A percentile compares a stretch with the other conserved stretches of the same genome.
Evolutionary conservation across 2,113 vertebrate genomes (phyloP).

Genomic region (Callocephalon fimbriatum): DNA sequence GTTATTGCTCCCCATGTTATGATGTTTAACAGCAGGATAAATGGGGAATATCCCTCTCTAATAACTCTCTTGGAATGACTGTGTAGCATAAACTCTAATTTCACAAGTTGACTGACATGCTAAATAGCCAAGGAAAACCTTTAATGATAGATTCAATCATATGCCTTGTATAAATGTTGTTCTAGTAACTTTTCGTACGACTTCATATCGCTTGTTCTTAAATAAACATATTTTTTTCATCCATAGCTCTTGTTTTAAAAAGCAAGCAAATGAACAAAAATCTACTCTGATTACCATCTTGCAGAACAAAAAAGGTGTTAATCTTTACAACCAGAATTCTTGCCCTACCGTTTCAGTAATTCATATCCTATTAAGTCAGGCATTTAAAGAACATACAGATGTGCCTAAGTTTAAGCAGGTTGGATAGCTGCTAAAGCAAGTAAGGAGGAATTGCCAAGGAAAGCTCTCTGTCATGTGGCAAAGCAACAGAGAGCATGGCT

Average conservation of each 20-base stretch:
- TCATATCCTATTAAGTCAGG: neutral
- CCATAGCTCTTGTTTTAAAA: neutral
- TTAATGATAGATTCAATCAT: neutral
- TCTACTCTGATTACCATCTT: neutral
- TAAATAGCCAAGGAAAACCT: neutral
- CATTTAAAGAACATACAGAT: neutral
- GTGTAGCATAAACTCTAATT: neutral
- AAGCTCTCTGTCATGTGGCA: neutral
- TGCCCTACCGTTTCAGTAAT: neutral
- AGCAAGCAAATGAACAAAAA: neutral
- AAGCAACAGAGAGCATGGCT: neutral
- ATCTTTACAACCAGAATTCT: neutral
- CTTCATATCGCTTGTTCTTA: neutral
- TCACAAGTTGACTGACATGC: neutral
- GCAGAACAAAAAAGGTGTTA: neutral
- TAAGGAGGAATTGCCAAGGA: neutral
- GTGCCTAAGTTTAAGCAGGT: neutral
- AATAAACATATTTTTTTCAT: neutral
- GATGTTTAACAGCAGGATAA: neutral
- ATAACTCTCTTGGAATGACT: neutral
- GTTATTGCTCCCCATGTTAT: neutral
- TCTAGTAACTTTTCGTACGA: neutral
- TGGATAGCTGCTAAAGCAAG: neutral
- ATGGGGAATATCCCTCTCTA: neutral
- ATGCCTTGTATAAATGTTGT: neutral